Evolutionary conservation across 2,888 invertebrate genomes (phyloP).

Genomic region (Tetragonula carbonaria): DNA sequence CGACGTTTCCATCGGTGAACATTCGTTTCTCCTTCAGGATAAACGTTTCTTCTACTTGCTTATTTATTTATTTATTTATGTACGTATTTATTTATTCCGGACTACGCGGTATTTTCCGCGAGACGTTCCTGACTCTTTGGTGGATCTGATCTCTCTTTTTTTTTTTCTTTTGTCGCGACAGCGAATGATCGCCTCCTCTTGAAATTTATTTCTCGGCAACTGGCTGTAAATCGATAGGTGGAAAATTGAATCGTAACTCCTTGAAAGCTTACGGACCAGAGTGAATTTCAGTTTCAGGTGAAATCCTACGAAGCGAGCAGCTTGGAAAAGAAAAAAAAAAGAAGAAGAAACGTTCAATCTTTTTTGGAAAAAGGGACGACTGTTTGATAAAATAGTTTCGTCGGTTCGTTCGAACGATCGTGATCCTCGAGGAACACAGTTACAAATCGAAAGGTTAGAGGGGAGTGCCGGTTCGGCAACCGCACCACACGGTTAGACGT

Average conservation of each 20-base stretch:
- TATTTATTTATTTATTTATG: background rate
- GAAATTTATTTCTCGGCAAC: background rate
- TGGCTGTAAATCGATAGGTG: background rate
- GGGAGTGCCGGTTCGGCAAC: constrained; percentile 34
- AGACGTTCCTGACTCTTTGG: background rate
- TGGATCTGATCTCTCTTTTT: background rate
- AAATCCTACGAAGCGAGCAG: too few species aligned
- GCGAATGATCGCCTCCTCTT: background rate
- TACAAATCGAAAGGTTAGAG: constrained; percentile 15
- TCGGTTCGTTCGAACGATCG: background rate
- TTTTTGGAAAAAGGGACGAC: background rate
- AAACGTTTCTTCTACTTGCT: background rate
- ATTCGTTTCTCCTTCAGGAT: constrained; percentile 10
- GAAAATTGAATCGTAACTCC: background rate
- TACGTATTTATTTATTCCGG: background rate
- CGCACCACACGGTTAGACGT: constrained; percentile 44
- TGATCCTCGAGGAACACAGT: background rate
- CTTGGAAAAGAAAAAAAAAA: too few species aligned
- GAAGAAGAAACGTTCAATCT: too few species aligned
- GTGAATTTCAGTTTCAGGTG: too few species aligned
- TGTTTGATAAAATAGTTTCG: too few species aligned
- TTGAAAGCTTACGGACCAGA: background rate
- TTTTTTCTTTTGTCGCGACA: background rate
- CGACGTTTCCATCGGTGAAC: background rate
- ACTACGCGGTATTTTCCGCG: background rate